A percentile compares a stretch with the other conserved stretches of the same genome.
Conservation (phyloP, 2,797 vertebrate genomes). For the Spinibarbus caldwelli region DNA sequence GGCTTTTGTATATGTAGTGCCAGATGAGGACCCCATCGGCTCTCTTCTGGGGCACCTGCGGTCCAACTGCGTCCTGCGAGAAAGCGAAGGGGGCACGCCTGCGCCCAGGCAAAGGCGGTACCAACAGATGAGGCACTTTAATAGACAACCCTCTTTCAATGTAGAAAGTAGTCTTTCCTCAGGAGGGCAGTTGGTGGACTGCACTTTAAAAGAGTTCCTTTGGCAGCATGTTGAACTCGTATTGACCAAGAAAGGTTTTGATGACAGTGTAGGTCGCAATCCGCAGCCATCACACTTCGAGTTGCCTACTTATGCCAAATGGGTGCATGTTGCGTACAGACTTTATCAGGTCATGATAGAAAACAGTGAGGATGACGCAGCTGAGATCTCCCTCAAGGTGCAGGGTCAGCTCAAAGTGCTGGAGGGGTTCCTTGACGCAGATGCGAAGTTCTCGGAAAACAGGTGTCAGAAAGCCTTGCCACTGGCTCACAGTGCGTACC, state of each 20-base stretch:
- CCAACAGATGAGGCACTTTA: slow-evolving; percentile 86
- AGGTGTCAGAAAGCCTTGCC: slow-evolving; percentile 97
- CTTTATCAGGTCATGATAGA: slow-evolving; percentile 88
- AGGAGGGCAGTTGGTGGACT: slow-evolving; percentile 89
- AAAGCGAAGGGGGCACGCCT: slow-evolving; percentile 78
- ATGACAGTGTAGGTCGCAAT: slow-evolving; percentile 97
- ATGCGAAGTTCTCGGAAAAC: slow-evolving; percentile 97
- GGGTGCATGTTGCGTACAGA: slow-evolving; percentile 86
- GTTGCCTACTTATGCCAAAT: slow-evolving; percentile 92
- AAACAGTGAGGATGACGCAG: slow-evolving; percentile 83
- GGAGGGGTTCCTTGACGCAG: slow-evolving; percentile 94
- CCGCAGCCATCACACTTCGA: slow-evolving; percentile 98
- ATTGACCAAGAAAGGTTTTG: slow-evolving; percentile 95
- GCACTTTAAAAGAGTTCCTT: slow-evolving; percentile 92
- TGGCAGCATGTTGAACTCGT: slow-evolving; percentile 98
- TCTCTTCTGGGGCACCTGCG: slow-evolving; percentile 87
- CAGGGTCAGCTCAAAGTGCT: slow-evolving; percentile 92
- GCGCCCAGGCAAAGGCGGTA: slow-evolving; percentile 87
- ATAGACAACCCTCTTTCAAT: slow-evolving; percentile 78
- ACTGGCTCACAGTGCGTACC: slow-evolving; percentile 96
- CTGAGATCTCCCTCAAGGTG: slow-evolving; percentile 86
- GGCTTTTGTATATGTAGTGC: slow-evolving; percentile 95
- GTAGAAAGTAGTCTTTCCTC: slow-evolving; percentile 75
- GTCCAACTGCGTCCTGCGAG: slow-evolving; percentile 86
- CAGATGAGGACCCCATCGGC: slow-evolving; percentile 88